These are phyloP conservation scores for Penaeus chinensis DNA, from an alignment of 1,140 invertebrate genomes.

Conservation along the genomic window DNA sequence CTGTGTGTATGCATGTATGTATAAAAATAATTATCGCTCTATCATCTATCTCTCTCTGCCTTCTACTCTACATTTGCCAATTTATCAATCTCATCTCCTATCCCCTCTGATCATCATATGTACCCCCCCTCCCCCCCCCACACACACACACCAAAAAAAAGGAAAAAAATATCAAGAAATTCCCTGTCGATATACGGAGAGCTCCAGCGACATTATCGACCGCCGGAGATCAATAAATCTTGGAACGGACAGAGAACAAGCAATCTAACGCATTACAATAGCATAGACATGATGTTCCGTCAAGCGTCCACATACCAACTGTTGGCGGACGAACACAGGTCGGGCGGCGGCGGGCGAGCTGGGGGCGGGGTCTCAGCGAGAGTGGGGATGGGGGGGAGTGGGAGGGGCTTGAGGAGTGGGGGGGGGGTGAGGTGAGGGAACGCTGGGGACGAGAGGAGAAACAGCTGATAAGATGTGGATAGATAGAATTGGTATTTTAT, in stretches of 20 bases:
- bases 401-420: neutral
- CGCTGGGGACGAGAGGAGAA: too few species aligned
- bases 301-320: constrained; percentile 34
- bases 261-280: constrained; percentile 54
- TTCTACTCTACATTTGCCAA: neutral
- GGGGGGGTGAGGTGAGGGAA: neutral
- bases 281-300: constrained; percentile 41
- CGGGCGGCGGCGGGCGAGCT: neutral
- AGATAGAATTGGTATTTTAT: too few species aligned
- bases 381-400: neutral
- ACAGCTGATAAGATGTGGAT: neutral
- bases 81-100: neutral
- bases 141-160: too few species aligned
- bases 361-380: neutral
- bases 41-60: neutral
- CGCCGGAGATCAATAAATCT: constrained; percentile 42
- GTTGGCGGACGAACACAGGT: neutral
- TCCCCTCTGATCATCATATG: neutral
- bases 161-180: neutral
- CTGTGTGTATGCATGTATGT: too few species aligned
- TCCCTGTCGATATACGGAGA: neutral
- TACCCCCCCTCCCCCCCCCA: too few species aligned
- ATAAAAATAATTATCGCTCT: too few species aligned
- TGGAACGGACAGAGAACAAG: constrained; percentile 34
- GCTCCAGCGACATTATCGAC: constrained; percentile 35